These are phyloP conservation scores for Charadrius vociferus DNA, from an alignment of 2,113 vertebrate species.

Conservation along the genomic window DNA sequence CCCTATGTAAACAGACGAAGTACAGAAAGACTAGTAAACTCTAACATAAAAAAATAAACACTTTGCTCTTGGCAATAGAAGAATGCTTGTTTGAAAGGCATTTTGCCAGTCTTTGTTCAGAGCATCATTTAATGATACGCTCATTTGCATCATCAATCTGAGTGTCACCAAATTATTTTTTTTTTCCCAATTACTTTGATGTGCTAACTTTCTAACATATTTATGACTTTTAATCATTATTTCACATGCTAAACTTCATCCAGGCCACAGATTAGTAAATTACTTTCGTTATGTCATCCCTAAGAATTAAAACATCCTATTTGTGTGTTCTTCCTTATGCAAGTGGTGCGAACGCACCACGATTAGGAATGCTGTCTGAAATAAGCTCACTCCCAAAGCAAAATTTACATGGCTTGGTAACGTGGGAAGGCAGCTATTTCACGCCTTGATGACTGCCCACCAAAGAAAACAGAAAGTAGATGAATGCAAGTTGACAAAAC, in stretches of 20 bases:
- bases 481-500: slow-evolving; percentile 53
- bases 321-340: not conserved
- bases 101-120: slow-evolving; percentile 24
- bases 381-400: slow-evolving; percentile 12
- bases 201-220: slow-evolving; percentile 52
- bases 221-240: slow-evolving; percentile 33
- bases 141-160: slow-evolving; percentile 51
- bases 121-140: slow-evolving; percentile 34
- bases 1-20: slow-evolving; percentile 41
- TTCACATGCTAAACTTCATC: not conserved
- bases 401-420: slow-evolving; percentile 18
- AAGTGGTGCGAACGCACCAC: not conserved
- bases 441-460: slow-evolving; percentile 60
- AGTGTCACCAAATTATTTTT: slow-evolving; percentile 33
- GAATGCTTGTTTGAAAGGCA: slow-evolving; percentile 18
- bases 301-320: slow-evolving; percentile 9
- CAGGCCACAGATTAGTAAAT: not conserved
- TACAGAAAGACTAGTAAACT: slow-evolving; percentile 34
- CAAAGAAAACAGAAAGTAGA: slow-evolving; percentile 63
- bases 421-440: slow-evolving; percentile 47
- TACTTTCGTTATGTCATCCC: not conserved
- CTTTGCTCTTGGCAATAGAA: slow-evolving; percentile 33
- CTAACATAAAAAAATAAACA: not conserved
- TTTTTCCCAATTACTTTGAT: slow-evolving; percentile 31
- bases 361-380: slow-evolving; percentile 5